Base-by-base conservation (phyloP, 2,113 vertebrate species). In the Epinephelus lanceolatus region DNA sequence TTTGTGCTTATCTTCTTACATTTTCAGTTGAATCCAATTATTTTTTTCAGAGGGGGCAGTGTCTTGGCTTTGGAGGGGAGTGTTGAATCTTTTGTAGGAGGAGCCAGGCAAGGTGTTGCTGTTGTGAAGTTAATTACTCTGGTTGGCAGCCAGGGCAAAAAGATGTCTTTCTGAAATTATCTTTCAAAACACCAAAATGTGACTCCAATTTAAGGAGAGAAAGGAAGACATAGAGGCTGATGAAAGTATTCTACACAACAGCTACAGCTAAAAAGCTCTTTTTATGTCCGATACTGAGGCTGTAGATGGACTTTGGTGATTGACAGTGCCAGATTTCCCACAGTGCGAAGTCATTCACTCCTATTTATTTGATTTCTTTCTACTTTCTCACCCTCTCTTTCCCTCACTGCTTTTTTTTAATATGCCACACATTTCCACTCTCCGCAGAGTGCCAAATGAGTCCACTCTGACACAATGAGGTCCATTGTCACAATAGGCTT, bases 381-480 rank as follows among this genome's bases (percentile, higher is more conserved):
- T 66, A 52, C 78, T 77, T 85, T 80, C 82, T 79, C 82, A 84
- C 71, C 37, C 77, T 53, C 40, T 76, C 73, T 49, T 81, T 77
- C 59, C 66, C 59, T 78, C 81, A 13, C 49, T 56, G 56, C 65
- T 69, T 70, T 81, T 87, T 80, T 81, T 71, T 78, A 70, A 81
- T 80, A 78, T 73, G 73, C 76, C 49, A 66, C 78, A 86, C 79
- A 85, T 85, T 92, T 78, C 62, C 86, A 85, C 86, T 86, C 83
- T 19, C 74, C 8, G 21, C 53, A 66, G 37, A 88, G 74, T 80
- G 88, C 87, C 90, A 92, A 92, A 93, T 88, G 82, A 89, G 82
- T 89, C 90, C 88, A 81, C 90, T 92, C 78, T 52, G 82, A 80
- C 87, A 90, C 89, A 93, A 86, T 80, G 89, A 86, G 86, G 68